Base-by-base conservation (phyloP, 2,888 invertebrate genomes). In the Griposia aprilina region DNA sequence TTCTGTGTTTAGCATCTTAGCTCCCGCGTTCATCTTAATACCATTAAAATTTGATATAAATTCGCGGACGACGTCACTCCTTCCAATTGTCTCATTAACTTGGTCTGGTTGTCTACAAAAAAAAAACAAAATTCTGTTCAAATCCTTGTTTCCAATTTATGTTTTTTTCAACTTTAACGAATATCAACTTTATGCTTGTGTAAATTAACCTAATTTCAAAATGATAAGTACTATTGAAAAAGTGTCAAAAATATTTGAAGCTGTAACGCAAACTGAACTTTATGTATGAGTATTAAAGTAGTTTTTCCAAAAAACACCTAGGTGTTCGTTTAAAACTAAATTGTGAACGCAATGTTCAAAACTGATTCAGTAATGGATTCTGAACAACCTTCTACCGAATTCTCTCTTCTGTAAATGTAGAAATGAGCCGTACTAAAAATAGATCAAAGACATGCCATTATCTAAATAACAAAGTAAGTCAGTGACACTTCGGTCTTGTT, bases 381-480 rank as follows among this genome's bases (percentile, higher is more conserved):
- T 23, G 23, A 57, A 30, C 41, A 55, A 65, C 6, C 17, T 41
- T 36, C 65, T 57, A 57, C 36, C 6, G 41, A 66, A 75, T 30
- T 66, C 23, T 30, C 36, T 36, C 36, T 36, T 41, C 11, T 7
- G 36, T 11, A n/a, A n/a, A 55, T n/a, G 17, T 48, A 55, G 2
- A 60, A 70, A 57, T 26, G n/a, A 69, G 30, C 48, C 23, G n/a
- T 41, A 69, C 48, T 30, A 55, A 65, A 74, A 69, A 82, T 62
- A 79, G 50, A 74, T 71, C 60, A 60, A 75, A 75, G 67, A 5
- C 45, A 48, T 67, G 45, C 50, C 36, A 75, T 75, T 79, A 69
- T 57, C 72, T 75, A 59, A 74, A 78, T 68, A 57, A 50, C 41
- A 50, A 83, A 82, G 69, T 66, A 62, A 69, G 23, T 69, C 72